phyloP scores from a whole-genome alignment of 2,888 invertebrate genomes.

The Ditula angustiorana region DNA sequence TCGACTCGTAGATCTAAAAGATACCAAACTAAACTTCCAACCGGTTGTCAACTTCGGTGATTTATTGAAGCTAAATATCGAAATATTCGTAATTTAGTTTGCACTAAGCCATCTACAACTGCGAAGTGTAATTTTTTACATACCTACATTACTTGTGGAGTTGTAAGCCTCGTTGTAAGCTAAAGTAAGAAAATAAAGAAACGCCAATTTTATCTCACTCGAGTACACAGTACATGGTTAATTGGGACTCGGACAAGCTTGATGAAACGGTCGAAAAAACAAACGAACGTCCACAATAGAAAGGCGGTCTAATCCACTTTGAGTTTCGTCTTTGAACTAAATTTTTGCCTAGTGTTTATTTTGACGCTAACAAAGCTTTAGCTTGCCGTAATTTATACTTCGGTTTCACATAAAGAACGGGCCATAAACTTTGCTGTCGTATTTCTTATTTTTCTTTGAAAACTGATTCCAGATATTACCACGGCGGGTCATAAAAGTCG shows the following conservation, averaged over 20 bases:
- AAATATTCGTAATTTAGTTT: not conserved
- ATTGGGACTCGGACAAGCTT: constrained; percentile 25
- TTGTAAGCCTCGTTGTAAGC: not conserved
- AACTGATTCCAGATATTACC: constrained; percentile 58
- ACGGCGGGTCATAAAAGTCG: constrained; percentile 67
- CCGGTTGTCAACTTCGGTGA: constrained; percentile 31
- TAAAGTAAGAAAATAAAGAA: not conserved
- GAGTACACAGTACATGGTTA: constrained; percentile 12
- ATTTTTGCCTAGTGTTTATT: constrained; percentile 43
- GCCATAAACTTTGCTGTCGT: constrained; percentile 69
- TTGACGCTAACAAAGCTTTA: constrained; percentile 66
- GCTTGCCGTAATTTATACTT: constrained; percentile 60
- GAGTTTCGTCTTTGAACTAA: constrained; percentile 36
- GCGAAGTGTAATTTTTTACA: not conserved
- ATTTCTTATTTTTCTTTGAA: constrained; percentile 77
- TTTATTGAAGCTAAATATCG: constrained; percentile 16
- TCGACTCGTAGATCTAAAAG: constrained; percentile 59
- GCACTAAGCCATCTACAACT: not conserved
- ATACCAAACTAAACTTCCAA: constrained; percentile 48
- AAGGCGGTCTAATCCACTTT: constrained; percentile 28
- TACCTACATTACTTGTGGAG: not conserved
- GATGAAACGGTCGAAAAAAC: constrained; percentile 28
- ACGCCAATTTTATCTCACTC: constrained; percentile 1
- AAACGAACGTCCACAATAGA: constrained; percentile 19
- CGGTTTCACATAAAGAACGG: constrained; percentile 66